Conservation (phyloP, 2,888 invertebrate genomes). For the Beris chalybata region DNA sequence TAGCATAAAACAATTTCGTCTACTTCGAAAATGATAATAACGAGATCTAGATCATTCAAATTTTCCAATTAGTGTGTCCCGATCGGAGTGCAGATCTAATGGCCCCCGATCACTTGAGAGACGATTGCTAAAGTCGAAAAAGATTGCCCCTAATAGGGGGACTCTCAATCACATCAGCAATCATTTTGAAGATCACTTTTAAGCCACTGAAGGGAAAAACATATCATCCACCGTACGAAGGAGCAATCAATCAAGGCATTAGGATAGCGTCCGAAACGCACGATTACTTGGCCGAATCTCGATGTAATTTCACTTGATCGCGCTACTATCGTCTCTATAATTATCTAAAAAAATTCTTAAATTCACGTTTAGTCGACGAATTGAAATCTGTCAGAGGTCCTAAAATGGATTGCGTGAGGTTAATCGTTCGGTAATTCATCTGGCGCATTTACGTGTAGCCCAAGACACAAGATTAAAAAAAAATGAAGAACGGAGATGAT, state of each 20-base stretch:
- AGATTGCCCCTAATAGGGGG: not conserved
- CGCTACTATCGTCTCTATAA: slow-evolving; percentile 31
- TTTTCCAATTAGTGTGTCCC: slow-evolving; percentile 29
- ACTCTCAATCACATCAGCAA: not conserved
- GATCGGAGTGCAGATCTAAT: not conserved
- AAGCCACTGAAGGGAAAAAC: slow-evolving; percentile 33
- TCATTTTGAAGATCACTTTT: slow-evolving; percentile 31
- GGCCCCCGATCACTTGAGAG: not conserved
- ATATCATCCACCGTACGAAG: slow-evolving; percentile 21
- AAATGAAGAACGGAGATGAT: not conserved
- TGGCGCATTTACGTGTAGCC: slow-evolving; percentile 23
- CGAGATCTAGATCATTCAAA: slow-evolving; percentile 29
- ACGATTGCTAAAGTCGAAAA: not conserved
- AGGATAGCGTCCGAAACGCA: slow-evolving; percentile 13
- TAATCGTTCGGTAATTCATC: slow-evolving; percentile 36
- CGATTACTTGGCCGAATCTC: slow-evolving; percentile 14
- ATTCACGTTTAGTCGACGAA: slow-evolving; percentile 34
- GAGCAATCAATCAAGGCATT: slow-evolving; percentile 38
- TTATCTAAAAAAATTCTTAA: slow-evolving; percentile 39
- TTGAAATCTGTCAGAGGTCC: slow-evolving; percentile 37
- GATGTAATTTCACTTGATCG: slow-evolving; percentile 36
- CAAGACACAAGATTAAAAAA: not conserved
- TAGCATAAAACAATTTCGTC: slow-evolving; percentile 16
- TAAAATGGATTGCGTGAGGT: slow-evolving; percentile 39
- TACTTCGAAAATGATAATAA: slow-evolving; percentile 8